Conservation (phyloP, 1,140 invertebrate species). For the Drosophila baimaii region DNA sequence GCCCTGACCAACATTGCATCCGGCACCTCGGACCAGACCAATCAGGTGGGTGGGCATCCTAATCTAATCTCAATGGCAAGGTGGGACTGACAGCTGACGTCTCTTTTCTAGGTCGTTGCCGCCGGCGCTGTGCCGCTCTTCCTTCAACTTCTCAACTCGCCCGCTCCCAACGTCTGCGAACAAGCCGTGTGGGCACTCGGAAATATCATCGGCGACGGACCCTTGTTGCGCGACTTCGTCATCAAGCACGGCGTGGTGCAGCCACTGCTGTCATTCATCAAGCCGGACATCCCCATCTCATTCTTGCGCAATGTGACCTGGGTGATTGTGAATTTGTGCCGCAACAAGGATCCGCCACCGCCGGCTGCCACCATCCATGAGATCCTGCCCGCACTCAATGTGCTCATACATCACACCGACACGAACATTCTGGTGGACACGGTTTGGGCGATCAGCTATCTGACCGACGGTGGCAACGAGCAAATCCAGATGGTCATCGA, state of each 20-base stretch:
- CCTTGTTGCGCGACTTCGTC: slow-evolving; percentile 94
- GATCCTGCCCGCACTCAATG: slow-evolving; percentile 96
- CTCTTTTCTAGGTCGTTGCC: slow-evolving; percentile 90
- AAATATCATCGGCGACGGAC: slow-evolving; percentile 97
- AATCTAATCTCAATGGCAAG: not conserved
- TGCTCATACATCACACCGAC: slow-evolving; percentile 97
- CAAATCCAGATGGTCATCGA: slow-evolving; percentile 99
- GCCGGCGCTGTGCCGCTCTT: slow-evolving; percentile 98
- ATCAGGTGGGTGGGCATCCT: slow-evolving; percentile 84
- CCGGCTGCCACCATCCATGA: slow-evolving; percentile 94
- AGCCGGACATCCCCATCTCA: slow-evolving; percentile 95
- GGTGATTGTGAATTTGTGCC: slow-evolving; percentile 98
- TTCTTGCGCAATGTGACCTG: slow-evolving; percentile 99
- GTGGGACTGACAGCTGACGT: not conserved
- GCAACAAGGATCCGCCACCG: slow-evolving; percentile 97
- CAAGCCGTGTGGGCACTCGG: slow-evolving; percentile 99
- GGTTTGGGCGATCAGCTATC: slow-evolving; percentile 99
- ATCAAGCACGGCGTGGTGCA: slow-evolving; percentile 95
- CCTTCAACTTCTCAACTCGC: slow-evolving; percentile 94
- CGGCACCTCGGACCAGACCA: slow-evolving; percentile 97
- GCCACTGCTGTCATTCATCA: slow-evolving; percentile 95
- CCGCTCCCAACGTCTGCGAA: slow-evolving; percentile 98
- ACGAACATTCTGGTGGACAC: slow-evolving; percentile 99
- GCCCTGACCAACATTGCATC: slow-evolving; percentile 99
- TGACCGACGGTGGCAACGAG: slow-evolving; percentile 99